Evolutionary conservation across 2,113 vertebrate species (phyloP), one percentile per base, ranked within the genome.

Genomic region (Trichomycterus rosablanca): DNA sequence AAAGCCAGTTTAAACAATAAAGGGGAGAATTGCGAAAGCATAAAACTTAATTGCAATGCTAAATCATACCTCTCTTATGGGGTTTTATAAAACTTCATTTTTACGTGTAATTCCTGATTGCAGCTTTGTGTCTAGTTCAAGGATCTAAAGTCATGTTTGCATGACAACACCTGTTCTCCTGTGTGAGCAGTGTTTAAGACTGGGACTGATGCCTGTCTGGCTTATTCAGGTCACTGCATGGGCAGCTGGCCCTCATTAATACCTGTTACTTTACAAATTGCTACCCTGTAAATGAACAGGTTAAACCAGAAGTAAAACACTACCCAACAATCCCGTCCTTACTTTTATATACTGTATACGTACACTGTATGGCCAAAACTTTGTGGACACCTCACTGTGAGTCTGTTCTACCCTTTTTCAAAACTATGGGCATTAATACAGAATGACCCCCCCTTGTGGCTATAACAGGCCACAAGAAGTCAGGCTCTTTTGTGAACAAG

Each of bases 171-270:
- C n/a, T n/a, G n/a, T n/a, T n/a, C n/a, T n/a, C 37, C 30, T 54
- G n/a, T 67, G 32, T 39, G 9, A 44, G 50, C 18, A 34, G 37
- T 14, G 23, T 56, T 62, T 45, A 53, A 32, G 51, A 51, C 45
- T 62, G 57, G 57, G 45, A 66, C 66, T 52, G 40, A 63, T 71
- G 52, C 43, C 44, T 52, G 50, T 51, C 40, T 30, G 46, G 16
- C 45, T n/a, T n/a, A n/a, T n/a, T n/a, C n/a, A n/a, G n/a, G n/a
- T n/a, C n/a, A n/a, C n/a, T n/a, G n/a, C n/a, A n/a, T n/a, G n/a
- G 81, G 80, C 89, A 89, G 86, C 87, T 89, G 87, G 81, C 88
- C 86, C 86, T 84, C 71, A 86, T 89, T 89, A 89, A 78, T 72
- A 81, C 82, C 78, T 82, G 85, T 87, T 85, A 56, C 83, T 78